Base-by-base conservation (phyloP, 2,797 vertebrate species). In the Bryconaethiops microstoma region DNA sequence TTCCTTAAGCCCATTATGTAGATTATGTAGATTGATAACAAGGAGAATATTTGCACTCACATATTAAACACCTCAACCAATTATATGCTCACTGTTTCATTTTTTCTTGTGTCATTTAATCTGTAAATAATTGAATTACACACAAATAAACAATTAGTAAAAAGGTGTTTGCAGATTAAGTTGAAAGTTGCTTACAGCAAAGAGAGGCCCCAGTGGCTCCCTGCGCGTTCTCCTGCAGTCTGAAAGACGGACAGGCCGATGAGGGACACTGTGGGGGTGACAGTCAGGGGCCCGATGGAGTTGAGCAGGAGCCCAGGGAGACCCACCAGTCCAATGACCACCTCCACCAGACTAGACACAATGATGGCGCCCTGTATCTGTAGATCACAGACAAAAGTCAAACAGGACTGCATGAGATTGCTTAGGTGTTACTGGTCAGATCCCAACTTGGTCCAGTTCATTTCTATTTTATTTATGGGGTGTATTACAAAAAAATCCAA, bases 331-430 rank as follows among this genome's bases (percentile, higher is more conserved):
- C 97, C 97, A 6, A 98, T 95, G 45, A 92, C 12, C 59, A 97
- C 91, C 89, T 99, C 97, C 71, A 97, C 84, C 60, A 92, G 5
- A 85, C 97, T 98, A 90, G 97, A 97, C 80, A 97, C 89, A 0
- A 99, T 95, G 87, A 99, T 98, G 82, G 96, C 96, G 0, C 97
- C 97, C 90, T 99, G 97, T 87, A 99, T 96, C 97, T 98, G 84
- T 62, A 62, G 74, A 14, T 68, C 60, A 78, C 29, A 68, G 39
- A 62, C 35, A 63, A 12, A 59, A 13, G n/a, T 25, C 45, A 73
- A 14, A 40, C 25, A 64, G 60, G 10, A 12, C 7, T 45, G 52
- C n/a, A 23, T 9, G 9, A 29, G 39, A 29, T n/a, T 69, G 52
- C 39, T 19, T 57, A 52, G 17, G 23, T 52, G 13, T 50, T 23